Evolutionary conservation across 2,888 invertebrate species (phyloP).

Genomic region (Fabriciana adippe): DNA sequence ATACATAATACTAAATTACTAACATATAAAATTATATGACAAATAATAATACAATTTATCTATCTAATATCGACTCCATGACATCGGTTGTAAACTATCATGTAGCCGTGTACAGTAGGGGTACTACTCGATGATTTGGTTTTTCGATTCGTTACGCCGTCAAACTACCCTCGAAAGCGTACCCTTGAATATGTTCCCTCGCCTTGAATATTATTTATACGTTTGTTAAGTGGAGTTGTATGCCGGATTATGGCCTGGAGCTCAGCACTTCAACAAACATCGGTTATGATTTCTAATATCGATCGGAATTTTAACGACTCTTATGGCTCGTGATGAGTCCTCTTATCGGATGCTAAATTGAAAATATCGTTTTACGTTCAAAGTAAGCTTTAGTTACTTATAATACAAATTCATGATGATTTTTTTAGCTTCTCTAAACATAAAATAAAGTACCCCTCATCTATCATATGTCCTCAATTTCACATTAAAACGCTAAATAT

Average conservation of each 20-base stretch:
- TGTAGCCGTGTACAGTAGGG: constrained; percentile 78
- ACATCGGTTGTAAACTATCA: constrained; percentile 69
- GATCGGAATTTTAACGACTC: constrained; percentile 56
- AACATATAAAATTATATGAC: too few species aligned
- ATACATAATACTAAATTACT: too few species aligned
- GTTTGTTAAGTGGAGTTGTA: constrained; percentile 81
- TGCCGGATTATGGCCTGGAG: constrained; percentile 73
- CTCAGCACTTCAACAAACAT: constrained; percentile 81
- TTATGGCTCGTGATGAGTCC: constrained; percentile 39
- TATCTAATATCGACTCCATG: constrained; percentile 51
- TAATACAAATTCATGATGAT: constrained; percentile 16
- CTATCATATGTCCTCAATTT: too few species aligned
- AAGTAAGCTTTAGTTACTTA: constrained; percentile 36
- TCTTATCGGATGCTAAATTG: constrained; percentile 38
- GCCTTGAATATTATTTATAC: constrained; percentile 83
- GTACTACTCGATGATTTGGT: constrained; percentile 83
- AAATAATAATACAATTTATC: background rate
- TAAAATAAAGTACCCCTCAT: background rate
- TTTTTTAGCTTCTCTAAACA: background rate
- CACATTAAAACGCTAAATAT: too few species aligned
- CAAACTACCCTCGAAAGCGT: constrained; percentile 78
- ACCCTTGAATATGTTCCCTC: constrained; percentile 81
- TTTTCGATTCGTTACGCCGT: constrained; percentile 83
- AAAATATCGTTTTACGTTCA: constrained; percentile 39
- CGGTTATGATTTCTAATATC: constrained; percentile 73